Evolutionary conservation across 2,888 invertebrate species (phyloP), one percentile per base, ranked within the genome.

Genomic region (Listrodromus nycthemerus): DNA sequence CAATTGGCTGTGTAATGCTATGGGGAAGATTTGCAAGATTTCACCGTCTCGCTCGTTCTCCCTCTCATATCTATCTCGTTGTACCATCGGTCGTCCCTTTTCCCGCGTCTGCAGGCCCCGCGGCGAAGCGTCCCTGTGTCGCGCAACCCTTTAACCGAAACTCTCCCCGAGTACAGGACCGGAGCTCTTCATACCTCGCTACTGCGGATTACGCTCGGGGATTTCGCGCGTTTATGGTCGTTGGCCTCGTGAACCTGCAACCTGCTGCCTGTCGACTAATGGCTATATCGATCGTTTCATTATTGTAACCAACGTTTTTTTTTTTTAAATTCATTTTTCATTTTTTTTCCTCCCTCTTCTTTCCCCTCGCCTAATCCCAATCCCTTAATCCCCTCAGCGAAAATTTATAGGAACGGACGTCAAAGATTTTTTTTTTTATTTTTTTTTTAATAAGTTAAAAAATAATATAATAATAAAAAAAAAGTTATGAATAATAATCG

Each of bases 1-100:
- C 91, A 92, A 92, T 92, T 91, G 92, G 88, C 90, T 91, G 91
- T 92, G 90, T 91, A 92, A 92, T 89, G 87, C 79, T 82, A 89
- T 83, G 88, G 88, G 89, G 89, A 82, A 61, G 70, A 83, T 78
- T 66, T 48, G 48, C 58, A 41, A 65, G n/a, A n/a, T n/a, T 27
- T 89, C 83, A 50, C 58, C 75, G 79, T 80, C 79, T 76, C 83
- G 50, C 80, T 33, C 69, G 41, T 61, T 55, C 24, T 58, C 69
- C 19, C 61, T 66, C 61, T 76, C 70, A 79, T n/a, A 48, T 41
- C 61, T 50, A 66, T 21, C 41, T 66, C 21, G 33, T 24, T 37
- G 21, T 48, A 71, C 27, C 55, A 33, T 27, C 48, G 61, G 45
- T 52, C 58, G 45, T 76, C 66, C 30, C 65, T 24, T 30, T 55